Base-by-base conservation (phyloP, 2,797 vertebrate genomes). In the Serranus cabrilla region DNA sequence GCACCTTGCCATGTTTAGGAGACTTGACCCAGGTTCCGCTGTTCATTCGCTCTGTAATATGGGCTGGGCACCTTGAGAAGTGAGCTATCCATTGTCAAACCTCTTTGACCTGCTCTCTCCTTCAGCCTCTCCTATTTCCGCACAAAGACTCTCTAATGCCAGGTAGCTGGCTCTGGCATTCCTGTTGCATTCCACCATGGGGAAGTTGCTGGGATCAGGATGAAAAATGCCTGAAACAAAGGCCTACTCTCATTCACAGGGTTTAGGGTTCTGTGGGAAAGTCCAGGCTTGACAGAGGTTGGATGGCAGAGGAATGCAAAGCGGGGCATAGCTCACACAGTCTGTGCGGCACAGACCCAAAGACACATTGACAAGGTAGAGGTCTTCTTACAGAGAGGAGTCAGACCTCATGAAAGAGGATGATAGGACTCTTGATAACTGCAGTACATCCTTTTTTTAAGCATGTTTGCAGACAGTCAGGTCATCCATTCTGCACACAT, bases 151-250 rank as follows among this genome's bases (percentile, higher is more conserved):
- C 89, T 91, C 91, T 93, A 92, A 93, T 92, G 92, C 93, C 93
- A 93, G 92, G 92, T 93, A 94, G 92, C 89, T 85, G 86, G 84
- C 31, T 90, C 90, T 92, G 94, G 93, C 93, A 94, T 94, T 94
- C 94, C 92, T 91, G 84, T 84, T 90, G 90, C 93, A 95, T 94
- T 94, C 94, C 94, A 93, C 89, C 87, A 90, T 73, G 87, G 90
- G 92, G 92, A 93, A 94, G 93, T 94, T 94, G 93, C 93, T 89
- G 90, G 92, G 92, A 93, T 94, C 87, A 89, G 91, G 89, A 88
- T 91, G 93, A 94, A 93, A 94, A 93, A 94, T 92, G 91, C 88
- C 89, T 81, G 87, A 93, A 94, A 95, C 94, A 95, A 95, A 95
- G 93, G 80, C 91, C 84, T 81, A 89, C 93, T 92, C 93, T 94